Percentiles rank a stretch among this genome's conserved stretches.
Evolutionary conservation across 1,140 invertebrate species (phyloP).

Genomic region (Trissolcus basalis): DNA sequence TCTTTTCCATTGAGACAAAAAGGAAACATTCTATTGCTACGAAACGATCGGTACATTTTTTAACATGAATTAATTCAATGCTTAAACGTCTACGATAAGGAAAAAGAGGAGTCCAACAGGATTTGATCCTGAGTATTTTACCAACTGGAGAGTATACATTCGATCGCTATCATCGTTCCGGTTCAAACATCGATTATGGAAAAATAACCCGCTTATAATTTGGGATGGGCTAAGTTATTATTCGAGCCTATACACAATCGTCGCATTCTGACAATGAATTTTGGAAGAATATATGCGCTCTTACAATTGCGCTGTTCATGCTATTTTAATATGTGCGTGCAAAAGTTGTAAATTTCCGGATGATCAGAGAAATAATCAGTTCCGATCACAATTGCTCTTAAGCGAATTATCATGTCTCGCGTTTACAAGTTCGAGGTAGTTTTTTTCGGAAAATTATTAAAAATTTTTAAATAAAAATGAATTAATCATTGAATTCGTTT

Average conservation of each 20-base stretch:
- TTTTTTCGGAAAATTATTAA: background rate
- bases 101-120: slow-evolving; percentile 33
- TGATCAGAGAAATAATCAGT: slow-evolving; percentile 44
- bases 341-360: slow-evolving; percentile 44
- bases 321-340: slow-evolving; percentile 46
- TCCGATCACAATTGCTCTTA: slow-evolving; percentile 2
- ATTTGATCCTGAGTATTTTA: slow-evolving; percentile 33
- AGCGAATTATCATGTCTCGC: background rate
- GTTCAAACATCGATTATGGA: slow-evolving; percentile 43
- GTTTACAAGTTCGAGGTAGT: slow-evolving; percentile 18
- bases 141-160: slow-evolving; percentile 5
- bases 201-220: slow-evolving; percentile 46
- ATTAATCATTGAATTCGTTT: too few relatives aligned
- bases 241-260: slow-evolving; percentile 23
- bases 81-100: too few relatives aligned
- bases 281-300: slow-evolving; percentile 59
- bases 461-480: background rate
- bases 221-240: slow-evolving; percentile 31
- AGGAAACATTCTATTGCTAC: too few relatives aligned
- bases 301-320: slow-evolving; percentile 49
- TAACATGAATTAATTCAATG: slow-evolving; percentile 10
- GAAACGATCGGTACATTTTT: too few relatives aligned
- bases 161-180: slow-evolving; percentile 2
- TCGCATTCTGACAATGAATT: slow-evolving; percentile 9
- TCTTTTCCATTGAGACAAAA: too few relatives aligned